Conservation (phyloP, 2,797 vertebrate species). For the Tinamus major region DNA sequence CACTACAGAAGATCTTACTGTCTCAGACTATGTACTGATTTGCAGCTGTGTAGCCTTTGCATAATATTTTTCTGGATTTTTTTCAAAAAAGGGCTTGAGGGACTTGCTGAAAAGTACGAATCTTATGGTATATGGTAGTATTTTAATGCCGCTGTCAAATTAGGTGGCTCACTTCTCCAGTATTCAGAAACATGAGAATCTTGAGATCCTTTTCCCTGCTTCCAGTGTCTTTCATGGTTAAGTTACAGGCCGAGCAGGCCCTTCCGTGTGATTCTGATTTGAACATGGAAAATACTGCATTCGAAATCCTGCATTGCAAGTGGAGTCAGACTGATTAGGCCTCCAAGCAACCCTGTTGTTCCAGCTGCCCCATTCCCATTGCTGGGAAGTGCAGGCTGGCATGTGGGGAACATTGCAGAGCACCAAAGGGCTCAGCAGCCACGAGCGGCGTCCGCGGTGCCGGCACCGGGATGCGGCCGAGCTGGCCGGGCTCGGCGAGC, state of each 20-base stretch:
- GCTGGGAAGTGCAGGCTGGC: neutral
- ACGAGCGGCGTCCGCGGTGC: conserved; percentile 27
- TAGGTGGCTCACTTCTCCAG: neutral
- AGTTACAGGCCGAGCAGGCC: neutral
- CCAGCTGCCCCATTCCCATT: neutral
- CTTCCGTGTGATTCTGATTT: neutral
- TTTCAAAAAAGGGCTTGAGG: neutral
- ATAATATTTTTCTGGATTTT: neutral
- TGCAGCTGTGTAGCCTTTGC: neutral
- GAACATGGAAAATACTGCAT: conserved; percentile 9
- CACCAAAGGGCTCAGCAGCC: neutral
- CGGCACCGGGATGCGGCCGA: neutral
- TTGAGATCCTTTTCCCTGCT: neutral
- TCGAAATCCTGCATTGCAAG: neutral
- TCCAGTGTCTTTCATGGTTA: neutral
- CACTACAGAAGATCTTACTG: neutral
- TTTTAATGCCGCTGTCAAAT: neutral
- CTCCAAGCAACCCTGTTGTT: neutral
- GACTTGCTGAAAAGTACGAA: neutral
- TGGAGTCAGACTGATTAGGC: neutral
- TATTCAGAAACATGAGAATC: neutral
- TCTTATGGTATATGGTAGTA: neutral
- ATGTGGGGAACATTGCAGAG: neutral
- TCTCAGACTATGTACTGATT: neutral
- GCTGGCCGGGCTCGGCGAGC: conserved; percentile 50